A percentile compares a stretch with the other conserved stretches of the same genome.
Conservation (phyloP, 2,113 vertebrate genomes). For the Rhinoderma darwinii region DNA sequence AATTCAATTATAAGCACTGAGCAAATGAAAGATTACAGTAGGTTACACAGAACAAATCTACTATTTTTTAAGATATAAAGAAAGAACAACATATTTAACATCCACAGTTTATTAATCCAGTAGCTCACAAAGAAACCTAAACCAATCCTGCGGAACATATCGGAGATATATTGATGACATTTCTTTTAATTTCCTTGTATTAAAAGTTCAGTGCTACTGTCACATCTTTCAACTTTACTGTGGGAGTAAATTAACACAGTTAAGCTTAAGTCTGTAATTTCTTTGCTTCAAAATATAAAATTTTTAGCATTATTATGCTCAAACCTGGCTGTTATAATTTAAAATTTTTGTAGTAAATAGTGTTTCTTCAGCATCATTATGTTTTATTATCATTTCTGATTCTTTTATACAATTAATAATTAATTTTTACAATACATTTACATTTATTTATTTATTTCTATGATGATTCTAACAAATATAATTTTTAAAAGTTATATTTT, state of each 20-base stretch:
- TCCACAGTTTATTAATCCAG: neutral
- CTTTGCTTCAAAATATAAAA: neutral
- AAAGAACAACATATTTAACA: neutral
- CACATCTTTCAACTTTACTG: neutral
- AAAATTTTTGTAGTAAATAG: neutral
- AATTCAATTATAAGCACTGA: neutral
- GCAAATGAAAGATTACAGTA: neutral
- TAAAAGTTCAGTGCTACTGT: constrained; percentile 4
- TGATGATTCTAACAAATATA: constrained; percentile 12
- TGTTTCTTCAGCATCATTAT: constrained; percentile 10
- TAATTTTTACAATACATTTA: neutral
- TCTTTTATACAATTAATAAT: neutral
- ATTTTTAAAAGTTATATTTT: neutral
- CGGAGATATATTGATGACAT: neutral
- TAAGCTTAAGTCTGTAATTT: neutral
- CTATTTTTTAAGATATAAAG: neutral
- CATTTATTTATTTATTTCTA: neutral
- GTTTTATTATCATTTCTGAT: neutral
- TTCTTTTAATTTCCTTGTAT: neutral
- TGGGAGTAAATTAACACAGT: neutral
- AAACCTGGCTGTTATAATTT: neutral
- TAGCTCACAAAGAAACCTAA: neutral
- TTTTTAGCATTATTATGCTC: constrained; percentile 9
- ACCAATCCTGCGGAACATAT: neutral
- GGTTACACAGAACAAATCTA: neutral